These are phyloP conservation scores for Drosophila yooni DNA, from an alignment of 2,888 invertebrate species.

Conservation along the genomic window DNA sequence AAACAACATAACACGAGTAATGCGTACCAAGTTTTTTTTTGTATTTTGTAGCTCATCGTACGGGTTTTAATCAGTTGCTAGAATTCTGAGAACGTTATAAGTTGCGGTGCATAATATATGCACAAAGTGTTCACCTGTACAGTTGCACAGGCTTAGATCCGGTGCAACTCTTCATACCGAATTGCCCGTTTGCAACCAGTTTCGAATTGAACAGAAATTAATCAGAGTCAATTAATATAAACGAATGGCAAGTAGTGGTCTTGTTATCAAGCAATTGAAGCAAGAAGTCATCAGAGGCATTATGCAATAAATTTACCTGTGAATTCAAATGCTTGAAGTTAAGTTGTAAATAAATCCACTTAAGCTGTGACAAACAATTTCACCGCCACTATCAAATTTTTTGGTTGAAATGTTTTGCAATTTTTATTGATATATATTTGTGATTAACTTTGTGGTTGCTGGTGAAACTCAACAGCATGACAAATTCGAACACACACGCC, in stretches of 20 bases:
- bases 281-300: constrained; percentile 5
- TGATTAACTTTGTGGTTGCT: constrained; percentile 11
- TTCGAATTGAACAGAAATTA: constrained; percentile 42
- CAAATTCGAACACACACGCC: constrained; percentile 8
- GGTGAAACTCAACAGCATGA: constrained; percentile 4
- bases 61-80: background rate
- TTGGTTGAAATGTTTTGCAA: background rate
- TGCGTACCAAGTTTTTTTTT: background rate
- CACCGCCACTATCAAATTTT: background rate
- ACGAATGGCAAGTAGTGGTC: background rate
- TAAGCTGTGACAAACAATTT: background rate
- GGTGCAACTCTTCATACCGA: background rate
- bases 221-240: constrained; percentile 22
- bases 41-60: background rate
- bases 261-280: constrained; percentile 45
- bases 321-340: background rate
- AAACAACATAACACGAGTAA: background rate
- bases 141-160: background rate
- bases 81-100: constrained; percentile 3
- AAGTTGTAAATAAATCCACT: constrained; percentile 4
- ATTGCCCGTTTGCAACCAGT: constrained; percentile 1
- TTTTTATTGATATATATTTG: constrained; percentile 2
- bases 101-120: constrained; percentile 7
- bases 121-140: constrained; percentile 6
- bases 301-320: background rate